Percentiles rank a stretch among this genome's conserved stretches.
These are phyloP conservation scores for Panorpa germanica DNA, from an alignment of 2,888 invertebrate species.

Conservation along the genomic window DNA sequence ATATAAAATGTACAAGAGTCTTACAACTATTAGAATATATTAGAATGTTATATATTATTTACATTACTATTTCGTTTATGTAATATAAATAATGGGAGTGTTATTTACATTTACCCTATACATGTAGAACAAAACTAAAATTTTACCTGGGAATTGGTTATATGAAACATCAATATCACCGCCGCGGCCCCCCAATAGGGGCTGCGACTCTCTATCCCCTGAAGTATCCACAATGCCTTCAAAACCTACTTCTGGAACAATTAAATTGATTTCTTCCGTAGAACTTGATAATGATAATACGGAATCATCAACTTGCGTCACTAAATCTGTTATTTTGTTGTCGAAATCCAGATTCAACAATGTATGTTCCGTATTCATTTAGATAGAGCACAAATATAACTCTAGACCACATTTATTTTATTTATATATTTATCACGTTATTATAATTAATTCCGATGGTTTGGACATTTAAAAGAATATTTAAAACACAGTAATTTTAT, in stretches of 20 bases:
- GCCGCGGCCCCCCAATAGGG: constrained; percentile 70
- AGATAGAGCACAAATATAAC: constrained; percentile 27
- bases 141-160: constrained; percentile 72
- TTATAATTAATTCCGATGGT: too few species aligned
- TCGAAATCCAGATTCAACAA: constrained; percentile 42
- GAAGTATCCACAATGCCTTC: constrained; percentile 65
- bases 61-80: too few species aligned
- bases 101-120: too few species aligned
- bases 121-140: background rate
- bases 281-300: constrained; percentile 37
- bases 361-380: constrained; percentile 41
- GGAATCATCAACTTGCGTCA: constrained; percentile 33
- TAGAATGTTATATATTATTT: too few species aligned
- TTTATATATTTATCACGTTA: constrained; percentile 31
- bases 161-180: constrained; percentile 52
- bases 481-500: too few species aligned
- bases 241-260: constrained; percentile 71
- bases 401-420: constrained; percentile 32
- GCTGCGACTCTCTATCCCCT: constrained; percentile 80
- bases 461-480: too few species aligned
- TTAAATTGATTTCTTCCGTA: constrained; percentile 50
- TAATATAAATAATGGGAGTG: too few species aligned
- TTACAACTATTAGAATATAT: too few species aligned
- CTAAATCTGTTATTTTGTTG: constrained; percentile 25
- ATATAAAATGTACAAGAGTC: too few species aligned